A percentile compares a stretch with the other conserved stretches of the same genome.
Conservation (phyloP, 35 echinoderm and acorn worm genomes). For the Eucidaris tribuloides region DNA sequence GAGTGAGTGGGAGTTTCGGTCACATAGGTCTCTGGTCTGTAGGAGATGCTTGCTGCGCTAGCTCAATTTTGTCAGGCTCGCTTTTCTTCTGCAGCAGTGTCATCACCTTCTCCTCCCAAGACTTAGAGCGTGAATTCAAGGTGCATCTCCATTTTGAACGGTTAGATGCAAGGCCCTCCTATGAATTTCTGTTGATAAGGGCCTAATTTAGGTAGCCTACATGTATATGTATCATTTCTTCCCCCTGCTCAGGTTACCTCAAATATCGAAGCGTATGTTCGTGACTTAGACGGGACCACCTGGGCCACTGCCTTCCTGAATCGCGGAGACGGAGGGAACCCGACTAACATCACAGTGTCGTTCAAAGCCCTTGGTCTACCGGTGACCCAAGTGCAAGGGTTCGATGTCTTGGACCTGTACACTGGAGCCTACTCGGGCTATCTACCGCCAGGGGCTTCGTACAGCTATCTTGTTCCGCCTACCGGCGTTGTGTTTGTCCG, state of each 20-base stretch:
- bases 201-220: no score
- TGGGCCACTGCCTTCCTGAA: constrained; percentile 48
- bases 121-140: no score
- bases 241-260: background rate
- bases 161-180: no score
- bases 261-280: constrained; percentile 28
- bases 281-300: background rate
- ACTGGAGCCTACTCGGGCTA: constrained; percentile 52
- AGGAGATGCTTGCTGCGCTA: no score
- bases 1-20: no score
- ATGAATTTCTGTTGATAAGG: no score
- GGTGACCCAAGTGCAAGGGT: constrained; percentile 23
- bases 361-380: constrained; percentile 37
- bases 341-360: constrained; percentile 25
- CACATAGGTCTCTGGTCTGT: no score
- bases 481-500: constrained; percentile 21
- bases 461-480: constrained; percentile 30
- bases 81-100: no score
- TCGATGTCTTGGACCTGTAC: constrained; percentile 41
- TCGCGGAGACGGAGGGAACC: background rate
- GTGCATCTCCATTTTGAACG: no score
- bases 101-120: no score
- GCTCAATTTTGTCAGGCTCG: no score
- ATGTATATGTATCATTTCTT: background rate
- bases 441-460: constrained; percentile 36